phyloP scores from a whole-genome alignment of 2,888 invertebrate genomes.

The Danaus chrysippus region DNA sequence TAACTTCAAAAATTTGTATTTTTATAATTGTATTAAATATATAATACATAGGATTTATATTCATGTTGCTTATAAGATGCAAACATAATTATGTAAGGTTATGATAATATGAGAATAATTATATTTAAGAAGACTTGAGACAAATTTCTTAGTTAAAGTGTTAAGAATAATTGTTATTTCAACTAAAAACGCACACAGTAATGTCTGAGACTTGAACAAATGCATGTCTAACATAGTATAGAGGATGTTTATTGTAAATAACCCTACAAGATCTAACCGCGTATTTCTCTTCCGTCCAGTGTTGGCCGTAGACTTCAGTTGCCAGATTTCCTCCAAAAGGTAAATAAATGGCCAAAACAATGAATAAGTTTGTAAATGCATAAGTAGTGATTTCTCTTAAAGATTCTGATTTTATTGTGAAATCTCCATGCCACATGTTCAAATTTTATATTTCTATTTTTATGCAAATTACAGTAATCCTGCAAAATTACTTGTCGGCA shows the following conservation, averaged over 20 bases:
- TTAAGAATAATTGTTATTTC: not conserved
- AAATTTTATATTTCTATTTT: no score
- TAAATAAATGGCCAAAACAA: constrained; percentile 33
- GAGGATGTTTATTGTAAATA: constrained; percentile 11
- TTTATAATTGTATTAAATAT: constrained; percentile 10
- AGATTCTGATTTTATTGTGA: not conserved
- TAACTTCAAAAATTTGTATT: not conserved
- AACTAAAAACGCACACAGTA: not conserved
- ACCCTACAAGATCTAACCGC: constrained; percentile 39
- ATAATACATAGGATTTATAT: not conserved
- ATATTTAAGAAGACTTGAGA: not conserved
- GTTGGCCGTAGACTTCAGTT: constrained; percentile 56
- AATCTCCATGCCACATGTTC: no score
- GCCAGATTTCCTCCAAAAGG: constrained; percentile 17
- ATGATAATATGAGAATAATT: not conserved
- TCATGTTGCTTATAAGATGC: not conserved
- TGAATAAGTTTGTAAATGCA: constrained; percentile 1
- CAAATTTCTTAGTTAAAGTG: not conserved
- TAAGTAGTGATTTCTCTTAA: not conserved
- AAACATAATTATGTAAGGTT: not conserved
- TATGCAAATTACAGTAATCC: no score
- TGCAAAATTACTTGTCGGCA: no score
- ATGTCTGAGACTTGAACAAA: not conserved
- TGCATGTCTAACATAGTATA: not conserved
- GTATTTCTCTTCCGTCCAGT: constrained; percentile 66